Evolutionary conservation across 2,113 vertebrate genomes (phyloP).

Genomic region (Calyptommatus sinebrachiatus): DNA sequence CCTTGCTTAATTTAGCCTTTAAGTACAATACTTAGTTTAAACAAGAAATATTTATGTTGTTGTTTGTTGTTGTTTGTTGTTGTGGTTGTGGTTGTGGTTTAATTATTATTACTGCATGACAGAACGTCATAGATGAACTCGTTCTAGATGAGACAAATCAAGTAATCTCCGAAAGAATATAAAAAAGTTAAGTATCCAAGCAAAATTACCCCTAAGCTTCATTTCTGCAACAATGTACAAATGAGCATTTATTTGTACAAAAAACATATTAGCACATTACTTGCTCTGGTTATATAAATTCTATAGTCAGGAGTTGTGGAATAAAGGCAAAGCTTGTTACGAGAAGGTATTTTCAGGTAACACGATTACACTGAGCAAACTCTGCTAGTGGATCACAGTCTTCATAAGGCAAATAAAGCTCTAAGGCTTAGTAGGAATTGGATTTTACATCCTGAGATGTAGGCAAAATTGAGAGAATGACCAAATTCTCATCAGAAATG

Average conservation of each 20-base stretch:
- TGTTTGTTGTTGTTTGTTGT: no score
- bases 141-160: background rate
- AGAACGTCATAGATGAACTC: background rate
- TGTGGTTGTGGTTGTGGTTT: no score
- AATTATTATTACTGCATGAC: background rate
- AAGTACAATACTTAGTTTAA: background rate
- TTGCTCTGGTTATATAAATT: conserved; percentile 22
- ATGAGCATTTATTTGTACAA: background rate
- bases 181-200: background rate
- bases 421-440: conserved; percentile 10
- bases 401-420: conserved; percentile 29
- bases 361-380: conserved; percentile 25
- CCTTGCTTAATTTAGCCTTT: no score
- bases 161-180: background rate
- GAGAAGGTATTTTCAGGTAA: conserved; percentile 32
- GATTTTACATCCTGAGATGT: background rate
- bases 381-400: conserved; percentile 8
- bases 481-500: conserved; percentile 34
- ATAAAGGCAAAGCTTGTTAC: conserved; percentile 1
- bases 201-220: conserved; percentile 2
- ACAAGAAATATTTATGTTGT: background rate
- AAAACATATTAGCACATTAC: background rate
- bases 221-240: background rate
- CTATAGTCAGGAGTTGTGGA: background rate
- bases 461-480: background rate